A percentile compares a stretch with the other conserved stretches of the same genome.
Conservation (phyloP, 2,797 vertebrate species). For the Anabas testudineus region DNA sequence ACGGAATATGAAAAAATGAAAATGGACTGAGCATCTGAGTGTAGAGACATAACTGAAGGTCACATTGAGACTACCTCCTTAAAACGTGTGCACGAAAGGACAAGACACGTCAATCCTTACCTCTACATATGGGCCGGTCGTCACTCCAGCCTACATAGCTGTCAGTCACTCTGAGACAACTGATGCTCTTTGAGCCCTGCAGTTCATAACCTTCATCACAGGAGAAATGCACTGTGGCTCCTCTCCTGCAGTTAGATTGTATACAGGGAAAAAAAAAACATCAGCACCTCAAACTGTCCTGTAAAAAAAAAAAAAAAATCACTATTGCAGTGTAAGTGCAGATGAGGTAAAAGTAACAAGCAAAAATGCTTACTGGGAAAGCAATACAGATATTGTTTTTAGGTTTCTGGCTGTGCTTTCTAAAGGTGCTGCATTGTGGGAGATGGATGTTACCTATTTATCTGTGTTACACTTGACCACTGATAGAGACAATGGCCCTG, state of each 20-base stretch:
- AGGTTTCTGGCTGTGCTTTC: constrained; percentile 46
- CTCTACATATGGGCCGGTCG: constrained; percentile 97
- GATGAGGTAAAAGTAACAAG: constrained; percentile 9
- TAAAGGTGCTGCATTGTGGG: constrained; percentile 44
- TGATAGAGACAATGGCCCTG: constrained; percentile 55
- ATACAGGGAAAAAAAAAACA: constrained; percentile 4
- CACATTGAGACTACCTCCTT: constrained; percentile 7
- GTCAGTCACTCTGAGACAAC: constrained; percentile 96
- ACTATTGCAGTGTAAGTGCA: constrained; percentile 8
- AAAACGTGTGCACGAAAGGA: constrained; percentile 9
- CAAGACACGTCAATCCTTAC: constrained; percentile 74
- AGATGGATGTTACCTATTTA: constrained; percentile 73
- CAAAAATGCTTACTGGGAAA: constrained; percentile 11
- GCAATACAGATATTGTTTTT: constrained; percentile 20
- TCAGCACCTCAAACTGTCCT: constrained; percentile 15
- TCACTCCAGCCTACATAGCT: constrained; percentile 99
- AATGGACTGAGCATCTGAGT: constrained; percentile 2
- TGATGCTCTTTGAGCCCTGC: constrained; percentile 98
- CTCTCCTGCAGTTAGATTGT: constrained; percentile 85
- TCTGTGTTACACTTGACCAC: constrained; percentile 73
- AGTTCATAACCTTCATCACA: constrained; percentile 98
- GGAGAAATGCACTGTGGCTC: constrained; percentile 96
- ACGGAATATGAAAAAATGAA: not conserved
- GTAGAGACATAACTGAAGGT: constrained; percentile 39
- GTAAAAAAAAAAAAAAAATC: not conserved